Base-by-base conservation (phyloP, 2,888 invertebrate species). In the Diaprepes abbreviatus region DNA sequence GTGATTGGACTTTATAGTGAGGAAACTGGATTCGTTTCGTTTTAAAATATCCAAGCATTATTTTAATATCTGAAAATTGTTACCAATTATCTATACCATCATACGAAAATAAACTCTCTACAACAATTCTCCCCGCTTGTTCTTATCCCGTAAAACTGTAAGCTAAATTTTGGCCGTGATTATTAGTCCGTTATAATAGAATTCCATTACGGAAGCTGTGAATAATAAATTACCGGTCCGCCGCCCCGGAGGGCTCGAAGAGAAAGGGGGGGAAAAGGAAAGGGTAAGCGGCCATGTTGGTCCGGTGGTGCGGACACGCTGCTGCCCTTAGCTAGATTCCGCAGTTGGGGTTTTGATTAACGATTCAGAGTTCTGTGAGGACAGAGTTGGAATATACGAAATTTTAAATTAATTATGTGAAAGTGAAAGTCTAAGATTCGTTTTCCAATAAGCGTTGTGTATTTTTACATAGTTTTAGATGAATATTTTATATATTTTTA, bases 281-380 rank as follows among this genome's bases (percentile, higher is more conserved):
- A 40, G 1, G 85, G 82, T 73, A 85, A 85, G 83, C 86, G 87
- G 87, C 88, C 87, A 75, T 88, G 83, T 72, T 87, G 87, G 55
- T 88, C 87, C 21, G 87, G 83, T 74, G 76, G 76, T 0, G 87
- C 87, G 83, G 88, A 87, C 83, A 87, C 66, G 73, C 72, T 68
- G 73, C 74, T 63, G 67, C 70, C 70, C 66, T 48, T 38, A 66
- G 72, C 70, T 67, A 57, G 43, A 69, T 64, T 72, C 69, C 64
- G 72, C 72, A 69, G 69, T 72, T 72, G 50, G 70, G 54, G 64
- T 64, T 68, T 73, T 66, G 66, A 66, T 69, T 69, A 69, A 69
- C 69, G 69, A 65, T 65, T 65, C 31, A 21, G 35, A 58, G 50
- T 57, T 57, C 43, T 40, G 16, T n/a, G 9, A 21, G 6, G 12